A percentile compares a stretch with the other conserved stretches of the same genome.
phyloP scores from a whole-genome alignment of 1,140 invertebrate genomes.

The Bathynomus jamesi region DNA sequence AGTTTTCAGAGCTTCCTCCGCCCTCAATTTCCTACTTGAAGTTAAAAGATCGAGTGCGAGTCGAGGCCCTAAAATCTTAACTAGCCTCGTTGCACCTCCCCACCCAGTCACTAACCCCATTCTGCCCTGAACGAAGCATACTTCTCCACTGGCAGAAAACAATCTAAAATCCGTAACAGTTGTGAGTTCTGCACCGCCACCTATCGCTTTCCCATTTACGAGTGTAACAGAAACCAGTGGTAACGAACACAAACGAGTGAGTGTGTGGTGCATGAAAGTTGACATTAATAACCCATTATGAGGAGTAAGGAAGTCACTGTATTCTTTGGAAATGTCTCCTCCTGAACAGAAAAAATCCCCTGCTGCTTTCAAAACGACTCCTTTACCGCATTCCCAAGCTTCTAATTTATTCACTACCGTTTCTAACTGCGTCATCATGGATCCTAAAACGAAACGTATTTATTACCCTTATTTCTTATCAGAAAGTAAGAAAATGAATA shows the following conservation, averaged over 20 bases:
- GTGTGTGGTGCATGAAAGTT: conserved; percentile 48
- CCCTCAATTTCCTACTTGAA: conserved; percentile 43
- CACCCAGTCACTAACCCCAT: conserved; percentile 54
- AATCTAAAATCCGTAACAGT: conserved; percentile 53
- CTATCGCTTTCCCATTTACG: conserved; percentile 51
- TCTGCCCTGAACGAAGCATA: conserved; percentile 53
- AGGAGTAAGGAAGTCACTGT: conserved; percentile 37
- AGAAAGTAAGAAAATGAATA: too few relatives aligned
- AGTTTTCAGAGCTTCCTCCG: conserved; percentile 42
- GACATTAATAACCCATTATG: conserved; percentile 47
- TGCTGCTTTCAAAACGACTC: conserved; percentile 48
- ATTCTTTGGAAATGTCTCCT: conserved; percentile 49
- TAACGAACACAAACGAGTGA: conserved; percentile 46
- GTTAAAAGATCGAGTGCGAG: conserved; percentile 47
- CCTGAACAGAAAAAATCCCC: conserved; percentile 54
- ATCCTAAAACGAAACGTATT: conserved; percentile 47
- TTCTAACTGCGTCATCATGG: conserved; percentile 54
- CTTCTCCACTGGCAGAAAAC: conserved; percentile 43
- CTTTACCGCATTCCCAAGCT: conserved; percentile 50
- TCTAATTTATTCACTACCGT: conserved; percentile 47
- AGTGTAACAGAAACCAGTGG: conserved; percentile 51
- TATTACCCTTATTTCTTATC: too few relatives aligned
- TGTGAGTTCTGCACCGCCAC: conserved; percentile 54
- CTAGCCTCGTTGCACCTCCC: conserved; percentile 50
- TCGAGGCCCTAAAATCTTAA: conserved; percentile 44